Evolutionary conservation across 2,113 vertebrate species (phyloP).

Genomic region (Chelonoidis abingdonii): DNA sequence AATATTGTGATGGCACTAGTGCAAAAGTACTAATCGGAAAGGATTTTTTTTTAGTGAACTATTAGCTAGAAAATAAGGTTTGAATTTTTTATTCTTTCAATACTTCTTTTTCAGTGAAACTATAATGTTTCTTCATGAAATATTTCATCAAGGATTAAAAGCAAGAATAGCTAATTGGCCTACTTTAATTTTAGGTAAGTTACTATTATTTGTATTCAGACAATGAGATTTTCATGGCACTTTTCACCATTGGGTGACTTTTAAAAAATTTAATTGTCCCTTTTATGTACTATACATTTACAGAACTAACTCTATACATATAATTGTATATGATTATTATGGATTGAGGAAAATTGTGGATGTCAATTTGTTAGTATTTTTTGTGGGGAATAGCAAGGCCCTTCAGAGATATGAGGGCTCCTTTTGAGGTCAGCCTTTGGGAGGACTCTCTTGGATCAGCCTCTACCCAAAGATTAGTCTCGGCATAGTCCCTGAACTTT

Average conservation of each 20-base stretch:
- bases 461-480: neutral
- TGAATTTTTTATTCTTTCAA: slow-evolving; percentile 44
- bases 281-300: neutral
- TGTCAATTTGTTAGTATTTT: neutral
- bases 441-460: neutral
- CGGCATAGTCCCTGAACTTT: neutral
- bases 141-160: slow-evolving; percentile 98
- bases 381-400: neutral
- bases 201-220: neutral
- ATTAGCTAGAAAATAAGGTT: slow-evolving; percentile 11
- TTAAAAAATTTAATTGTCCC: neutral
- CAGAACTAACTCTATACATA: neutral
- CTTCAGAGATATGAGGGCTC: neutral
- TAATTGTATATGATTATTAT: neutral
- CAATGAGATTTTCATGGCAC: neutral
- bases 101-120: slow-evolving; percentile 89
- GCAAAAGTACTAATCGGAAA: neutral
- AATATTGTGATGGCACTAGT: neutral
- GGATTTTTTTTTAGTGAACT: slow-evolving; percentile 14
- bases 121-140: slow-evolving; percentile 99
- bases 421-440: neutral
- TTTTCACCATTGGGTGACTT: neutral
- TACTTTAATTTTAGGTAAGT: slow-evolving; percentile 96
- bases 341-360: neutral
- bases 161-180: slow-evolving; percentile 99